Evolutionary conservation across 2,797 vertebrate species (phyloP).

Genomic region (Valencia hispanica): DNA sequence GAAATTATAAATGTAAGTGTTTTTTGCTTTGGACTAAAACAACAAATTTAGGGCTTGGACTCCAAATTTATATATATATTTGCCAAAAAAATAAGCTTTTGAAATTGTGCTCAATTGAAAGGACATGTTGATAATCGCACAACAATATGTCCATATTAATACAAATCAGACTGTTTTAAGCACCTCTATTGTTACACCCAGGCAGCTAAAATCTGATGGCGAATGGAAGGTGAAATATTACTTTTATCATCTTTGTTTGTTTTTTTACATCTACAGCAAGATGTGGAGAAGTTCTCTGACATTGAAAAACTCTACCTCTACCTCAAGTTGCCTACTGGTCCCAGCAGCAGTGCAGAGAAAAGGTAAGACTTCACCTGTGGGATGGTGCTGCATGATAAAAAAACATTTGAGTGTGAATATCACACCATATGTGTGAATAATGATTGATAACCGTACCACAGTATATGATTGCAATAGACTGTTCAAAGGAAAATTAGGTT

Average conservation of each 20-base stretch:
- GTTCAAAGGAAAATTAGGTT: background rate
- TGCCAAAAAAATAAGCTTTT: no score
- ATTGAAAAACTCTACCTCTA: constrained; percentile 99
- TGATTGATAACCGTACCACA: background rate
- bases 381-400: background rate
- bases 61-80: no score
- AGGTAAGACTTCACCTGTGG: constrained; percentile 78
- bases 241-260: background rate
- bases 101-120: no score
- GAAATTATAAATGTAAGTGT: background rate
- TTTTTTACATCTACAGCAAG: constrained; percentile 85
- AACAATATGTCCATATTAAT: background rate
- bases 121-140: no score
- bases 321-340: constrained; percentile 99
- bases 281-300: constrained; percentile 99
- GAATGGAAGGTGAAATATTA: no score
- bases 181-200: background rate
- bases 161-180: background rate
- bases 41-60: no score
- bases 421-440: no score
- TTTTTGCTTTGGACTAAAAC: background rate
- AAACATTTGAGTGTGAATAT: no score
- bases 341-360: constrained; percentile 90
- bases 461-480: background rate
- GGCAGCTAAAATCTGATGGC: background rate